phyloP scores from a whole-genome alignment of 2,113 vertebrate species.

The Zapus hudsonius region DNA sequence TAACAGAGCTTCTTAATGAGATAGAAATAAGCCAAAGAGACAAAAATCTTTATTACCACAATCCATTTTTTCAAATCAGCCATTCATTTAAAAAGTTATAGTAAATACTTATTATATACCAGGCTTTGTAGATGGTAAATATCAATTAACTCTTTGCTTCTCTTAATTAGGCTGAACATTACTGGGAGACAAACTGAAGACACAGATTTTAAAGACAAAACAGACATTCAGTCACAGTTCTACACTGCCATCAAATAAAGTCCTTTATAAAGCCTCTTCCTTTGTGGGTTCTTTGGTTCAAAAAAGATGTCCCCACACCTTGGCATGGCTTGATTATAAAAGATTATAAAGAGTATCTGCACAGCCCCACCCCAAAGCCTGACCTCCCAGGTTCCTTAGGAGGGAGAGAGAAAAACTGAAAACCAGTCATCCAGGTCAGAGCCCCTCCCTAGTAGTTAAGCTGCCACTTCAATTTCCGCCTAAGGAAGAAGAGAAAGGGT shows the following conservation, averaged over 20 bases:
- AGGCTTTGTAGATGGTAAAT: neutral
- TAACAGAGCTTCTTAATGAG: neutral
- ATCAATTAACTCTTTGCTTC: neutral
- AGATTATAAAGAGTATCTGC: constrained; percentile 15
- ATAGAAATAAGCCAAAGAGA: neutral
- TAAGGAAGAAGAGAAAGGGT: constrained; percentile 63
- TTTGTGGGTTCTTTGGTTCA: neutral
- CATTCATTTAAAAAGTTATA: neutral
- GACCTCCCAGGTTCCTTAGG: neutral
- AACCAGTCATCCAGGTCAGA: constrained; percentile 63
- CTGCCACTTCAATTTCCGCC: constrained; percentile 63
- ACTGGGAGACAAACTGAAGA: neutral
- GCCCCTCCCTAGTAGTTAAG: constrained; percentile 65
- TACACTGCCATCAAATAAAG: neutral
- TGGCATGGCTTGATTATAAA: neutral
- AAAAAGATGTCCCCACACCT: neutral
- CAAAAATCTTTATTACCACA: neutral
- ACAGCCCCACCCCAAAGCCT: constrained; percentile 30
- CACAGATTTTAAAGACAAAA: neutral
- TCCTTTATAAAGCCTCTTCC: neutral
- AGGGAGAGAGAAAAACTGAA: constrained; percentile 67
- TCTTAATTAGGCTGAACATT: neutral
- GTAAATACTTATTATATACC: neutral
- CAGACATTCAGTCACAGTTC: neutral
- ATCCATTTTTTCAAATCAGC: constrained; percentile 1